A percentile compares a stretch with the other conserved stretches of the same genome.
Evolutionary conservation across 2,797 vertebrate species (phyloP).

Genomic region (Helarctos malayanus): DNA sequence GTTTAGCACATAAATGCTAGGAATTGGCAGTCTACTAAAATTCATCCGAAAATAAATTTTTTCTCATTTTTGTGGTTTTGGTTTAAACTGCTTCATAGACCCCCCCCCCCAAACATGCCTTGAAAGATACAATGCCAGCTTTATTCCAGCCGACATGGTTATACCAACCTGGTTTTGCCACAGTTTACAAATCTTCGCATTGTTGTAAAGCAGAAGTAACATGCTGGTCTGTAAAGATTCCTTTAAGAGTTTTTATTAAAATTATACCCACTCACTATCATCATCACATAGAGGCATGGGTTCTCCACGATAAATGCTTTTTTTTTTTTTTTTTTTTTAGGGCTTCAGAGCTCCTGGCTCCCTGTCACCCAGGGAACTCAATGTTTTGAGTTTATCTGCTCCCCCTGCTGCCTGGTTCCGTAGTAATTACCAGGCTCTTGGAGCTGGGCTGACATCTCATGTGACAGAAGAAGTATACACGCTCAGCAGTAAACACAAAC

Average conservation of each 20-base stretch:
- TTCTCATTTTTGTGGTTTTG: constrained; percentile 57
- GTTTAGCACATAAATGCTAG: constrained; percentile 55
- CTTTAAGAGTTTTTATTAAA: constrained; percentile 53
- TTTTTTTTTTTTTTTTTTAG: not conserved
- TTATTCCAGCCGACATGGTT: not conserved
- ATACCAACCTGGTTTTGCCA: constrained; percentile 50
- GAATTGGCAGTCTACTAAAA: constrained; percentile 16
- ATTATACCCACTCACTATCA: not conserved
- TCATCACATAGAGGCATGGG: not conserved
- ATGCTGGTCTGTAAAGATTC: not conserved
- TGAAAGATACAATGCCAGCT: constrained; percentile 42
- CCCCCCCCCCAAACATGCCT: constrained; percentile 26
- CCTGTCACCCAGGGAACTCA: not conserved
- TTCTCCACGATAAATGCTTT: not conserved
- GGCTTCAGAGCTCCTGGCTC: not conserved
- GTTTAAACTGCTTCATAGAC: constrained; percentile 70
- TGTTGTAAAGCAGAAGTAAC: constrained; percentile 43
- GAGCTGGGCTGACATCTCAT: constrained; percentile 63
- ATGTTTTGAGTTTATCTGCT: constrained; percentile 14
- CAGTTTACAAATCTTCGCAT: constrained; percentile 37
- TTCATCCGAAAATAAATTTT: constrained; percentile 67
- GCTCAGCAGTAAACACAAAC: constrained; percentile 71
- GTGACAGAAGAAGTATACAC: constrained; percentile 28
- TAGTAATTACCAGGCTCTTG: constrained; percentile 1
- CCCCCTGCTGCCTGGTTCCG: not conserved